A percentile compares a stretch with the other conserved stretches of the same genome.
phyloP scores from a whole-genome alignment of 1,140 invertebrate genomes.

The Magallana ariakensis region DNA sequence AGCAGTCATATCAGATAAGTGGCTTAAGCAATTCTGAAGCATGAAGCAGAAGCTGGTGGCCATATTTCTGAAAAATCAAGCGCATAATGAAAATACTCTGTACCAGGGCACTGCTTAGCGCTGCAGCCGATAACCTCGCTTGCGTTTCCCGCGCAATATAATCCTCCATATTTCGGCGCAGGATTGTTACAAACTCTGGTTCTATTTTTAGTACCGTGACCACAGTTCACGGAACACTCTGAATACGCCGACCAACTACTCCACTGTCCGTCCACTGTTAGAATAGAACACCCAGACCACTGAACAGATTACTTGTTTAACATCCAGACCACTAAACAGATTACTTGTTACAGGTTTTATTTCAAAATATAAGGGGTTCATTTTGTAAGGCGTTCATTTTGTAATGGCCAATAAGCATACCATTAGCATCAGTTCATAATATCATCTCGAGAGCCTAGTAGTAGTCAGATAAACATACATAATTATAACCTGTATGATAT shows the following conservation, averaged over 20 bases:
- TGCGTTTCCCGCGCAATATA: constrained; percentile 51
- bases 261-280: constrained; percentile 72
- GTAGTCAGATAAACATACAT: too few species aligned
- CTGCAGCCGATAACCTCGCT: constrained; percentile 54
- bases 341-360: too few species aligned
- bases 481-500: too few species aligned
- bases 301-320: not conserved
- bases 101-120: constrained; percentile 55
- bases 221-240: constrained; percentile 67
- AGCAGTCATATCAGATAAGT: too few species aligned
- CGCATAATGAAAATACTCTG: not conserved
- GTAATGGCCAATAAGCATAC: too few species aligned
- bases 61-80: not conserved
- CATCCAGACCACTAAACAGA: constrained; percentile 25
- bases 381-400: too few species aligned
- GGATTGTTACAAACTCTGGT: constrained; percentile 65
- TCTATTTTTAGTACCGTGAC: constrained; percentile 59
- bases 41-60: too few species aligned
- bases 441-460: too few species aligned
- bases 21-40: too few species aligned
- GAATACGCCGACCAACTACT: constrained; percentile 65
- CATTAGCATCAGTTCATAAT: too few species aligned
- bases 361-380: too few species aligned
- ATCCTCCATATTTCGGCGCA: constrained; percentile 53
- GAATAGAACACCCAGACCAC: constrained; percentile 37